Base-by-base conservation (phyloP, 2,888 invertebrate species). In the Schizaphis graminum region DNA sequence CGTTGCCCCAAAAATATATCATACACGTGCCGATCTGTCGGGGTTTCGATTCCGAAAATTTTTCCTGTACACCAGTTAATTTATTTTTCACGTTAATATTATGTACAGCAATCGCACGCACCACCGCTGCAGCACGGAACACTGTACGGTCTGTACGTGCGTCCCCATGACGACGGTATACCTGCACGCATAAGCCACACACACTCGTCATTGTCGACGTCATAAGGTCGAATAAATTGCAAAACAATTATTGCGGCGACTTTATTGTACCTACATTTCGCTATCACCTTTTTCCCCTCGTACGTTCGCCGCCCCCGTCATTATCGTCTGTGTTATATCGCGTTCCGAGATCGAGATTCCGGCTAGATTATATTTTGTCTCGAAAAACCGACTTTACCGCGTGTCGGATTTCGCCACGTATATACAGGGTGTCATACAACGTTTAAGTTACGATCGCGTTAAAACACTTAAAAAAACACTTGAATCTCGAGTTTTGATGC, bases 121-220 rank as follows among this genome's bases (percentile, higher is more conserved):
- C 77, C 77, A 77, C 77, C 26, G 35, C 35, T 8, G 35, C 35
- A 35, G 35, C 77, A 35, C 35, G 35, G 16, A 77, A 77, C 21
- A 35, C 35, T 77, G n/a, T 67, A 67, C 67, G 67, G 8, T 24
- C 35, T 77, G n/a, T 67, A 67, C 67, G 67, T 35, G 35, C 35
- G 77, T 77, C 35, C 77, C 77, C 77, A 77, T 77, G 77, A 77
- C 77, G 77, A 77, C 77, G 77, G 16, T 77, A 44, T 44, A 77
- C 77, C 35, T 77, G 35, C 77, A 35, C 35, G 77, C 77, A 35
- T 35, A 35, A 77, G 35, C 35, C 77, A 21, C 8, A 67, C 8
- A 67, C n/a, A 77, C 8, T 35, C 77, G 35, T 77, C 16, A 77
- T 77, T 21, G 35, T 77, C 7, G 35, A 35, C 5, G 67, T 77